Base-by-base conservation (phyloP, 1,140 invertebrate genomes). In the Elysia chlorotica region DNA sequence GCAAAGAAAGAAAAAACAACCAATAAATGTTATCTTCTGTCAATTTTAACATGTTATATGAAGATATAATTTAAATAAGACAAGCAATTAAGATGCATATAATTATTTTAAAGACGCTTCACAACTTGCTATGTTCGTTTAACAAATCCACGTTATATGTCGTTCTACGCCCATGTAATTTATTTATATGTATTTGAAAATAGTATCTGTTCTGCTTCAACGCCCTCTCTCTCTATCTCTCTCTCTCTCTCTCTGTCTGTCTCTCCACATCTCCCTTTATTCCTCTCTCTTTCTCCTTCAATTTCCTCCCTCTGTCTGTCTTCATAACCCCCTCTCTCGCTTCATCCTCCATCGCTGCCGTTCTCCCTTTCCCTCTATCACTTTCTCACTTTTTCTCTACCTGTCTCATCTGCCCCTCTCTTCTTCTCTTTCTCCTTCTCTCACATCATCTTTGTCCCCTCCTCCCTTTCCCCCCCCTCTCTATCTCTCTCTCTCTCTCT, bases 281-380 rank as follows among this genome's bases (percentile, higher is more conserved):
- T 35, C 31, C 48, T 70, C n/a, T 59, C 56, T 59, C 56, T 28
- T 10, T 59, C 56, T n/a, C 1, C 48, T 56, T 41, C 41, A 23
- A 68, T 41, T 53, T 21, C 41, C 54, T 48, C 23, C 19, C 66
- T 56, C 53, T 56, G 66, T n/a, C 37, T 56, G n/a, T 68, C 48
- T 54, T 68, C 10, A 33, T 53, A 2, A 56, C 66, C 2, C 54
- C 54, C 31, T 56, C 56, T 33, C 56, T 70, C 36, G 59, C 68
- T 28, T 33, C 28, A 25, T 61, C 68, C 14, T 70, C 68, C 35
- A 33, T n/a, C 14, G 10, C 10, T 59, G 6, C 28, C 56, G 6
- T 25, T 28, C 56, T 59, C 56, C 28, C 56, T 59, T 25, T 59
- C 56, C 28, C 56, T 59, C 56, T 59, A 10, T 59, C 56, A 17